Percentiles rank a stretch among this genome's conserved stretches.
Conservation (phyloP, 2,113 vertebrate genomes). For the Cyanoramphus novaezelandiae region DNA sequence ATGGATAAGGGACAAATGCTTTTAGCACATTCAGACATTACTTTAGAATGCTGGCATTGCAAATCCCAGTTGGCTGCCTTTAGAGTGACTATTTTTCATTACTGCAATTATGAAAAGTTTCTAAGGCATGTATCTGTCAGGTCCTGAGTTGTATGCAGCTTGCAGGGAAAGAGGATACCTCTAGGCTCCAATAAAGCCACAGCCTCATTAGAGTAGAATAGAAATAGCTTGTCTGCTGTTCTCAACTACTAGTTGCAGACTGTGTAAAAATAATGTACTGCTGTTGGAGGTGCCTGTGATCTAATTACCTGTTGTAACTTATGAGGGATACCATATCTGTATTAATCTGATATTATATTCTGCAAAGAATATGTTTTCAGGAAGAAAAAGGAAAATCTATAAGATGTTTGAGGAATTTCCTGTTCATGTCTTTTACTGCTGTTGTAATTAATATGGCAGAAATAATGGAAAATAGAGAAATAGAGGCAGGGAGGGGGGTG, state of each 20-base stretch:
- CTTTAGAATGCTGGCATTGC: constrained; percentile 6
- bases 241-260: neutral
- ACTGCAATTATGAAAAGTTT: constrained; percentile 6
- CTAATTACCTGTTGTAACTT: neutral
- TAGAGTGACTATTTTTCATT: constrained; percentile 28
- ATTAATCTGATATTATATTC: neutral
- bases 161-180: neutral
- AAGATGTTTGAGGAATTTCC: neutral
- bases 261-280: neutral
- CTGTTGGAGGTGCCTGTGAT: neutral
- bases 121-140: neutral
- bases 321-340: neutral
- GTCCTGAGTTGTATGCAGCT: neutral
- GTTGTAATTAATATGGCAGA: neutral
- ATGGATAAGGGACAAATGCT: neutral
- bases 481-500: neutral
- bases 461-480: neutral
- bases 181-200: neutral
- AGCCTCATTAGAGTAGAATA: neutral
- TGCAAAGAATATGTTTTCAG: neutral
- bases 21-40: neutral
- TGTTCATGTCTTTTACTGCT: neutral
- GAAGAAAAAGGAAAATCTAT: neutral
- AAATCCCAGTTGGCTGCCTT: constrained; percentile 5
- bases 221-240: constrained; percentile 27